Conservation (phyloP, 2,113 vertebrate species). For the Ciconia maguari region DNA sequence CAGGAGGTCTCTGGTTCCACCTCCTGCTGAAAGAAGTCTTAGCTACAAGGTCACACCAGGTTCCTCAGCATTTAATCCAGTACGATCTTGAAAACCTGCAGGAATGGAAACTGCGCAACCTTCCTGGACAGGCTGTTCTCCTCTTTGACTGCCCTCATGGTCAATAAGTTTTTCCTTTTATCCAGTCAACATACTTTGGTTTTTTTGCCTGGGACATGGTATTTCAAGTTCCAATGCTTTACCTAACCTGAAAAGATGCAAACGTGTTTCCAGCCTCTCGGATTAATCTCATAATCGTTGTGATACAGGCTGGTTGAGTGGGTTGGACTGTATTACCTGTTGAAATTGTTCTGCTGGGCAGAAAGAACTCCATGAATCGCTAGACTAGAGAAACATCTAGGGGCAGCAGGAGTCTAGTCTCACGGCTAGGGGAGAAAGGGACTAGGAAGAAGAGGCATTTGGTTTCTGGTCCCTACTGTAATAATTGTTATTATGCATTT, state of each 20-base stretch:
- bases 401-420: background rate
- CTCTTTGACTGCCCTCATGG: background rate
- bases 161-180: background rate
- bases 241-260: background rate
- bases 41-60: background rate
- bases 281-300: background rate
- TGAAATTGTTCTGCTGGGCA: background rate
- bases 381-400: background rate
- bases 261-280: background rate
- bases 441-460: background rate
- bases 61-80: background rate
- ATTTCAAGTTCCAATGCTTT: background rate
- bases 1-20: background rate
- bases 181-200: background rate
- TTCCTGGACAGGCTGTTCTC: background rate
- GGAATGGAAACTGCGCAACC: background rate
- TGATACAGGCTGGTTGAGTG: background rate
- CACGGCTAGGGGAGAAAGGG: accelerated
- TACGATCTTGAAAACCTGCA: background rate
- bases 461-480: background rate
- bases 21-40: background rate
- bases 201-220: background rate
- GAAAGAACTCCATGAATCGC: background rate
- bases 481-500: background rate
- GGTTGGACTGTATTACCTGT: background rate